These are phyloP conservation scores for Taenaris catops DNA, from an alignment of 2,888 invertebrate genomes.

Conservation along the genomic window DNA sequence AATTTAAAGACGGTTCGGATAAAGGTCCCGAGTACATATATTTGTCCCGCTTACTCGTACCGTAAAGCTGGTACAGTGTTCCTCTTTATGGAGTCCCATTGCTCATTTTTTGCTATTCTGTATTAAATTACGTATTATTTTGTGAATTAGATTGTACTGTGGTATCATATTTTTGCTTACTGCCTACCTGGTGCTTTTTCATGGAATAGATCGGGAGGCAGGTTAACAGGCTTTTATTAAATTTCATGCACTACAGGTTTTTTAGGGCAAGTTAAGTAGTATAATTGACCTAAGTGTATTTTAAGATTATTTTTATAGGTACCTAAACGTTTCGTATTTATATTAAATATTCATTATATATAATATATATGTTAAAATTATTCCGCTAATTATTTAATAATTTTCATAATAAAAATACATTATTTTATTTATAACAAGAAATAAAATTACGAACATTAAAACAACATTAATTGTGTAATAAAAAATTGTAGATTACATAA, in stretches of 20 bases:
- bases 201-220: constrained; percentile 49
- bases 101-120: constrained; percentile 73
- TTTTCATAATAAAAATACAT: too few relatives aligned
- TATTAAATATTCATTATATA: too few relatives aligned
- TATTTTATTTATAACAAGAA: too few relatives aligned
- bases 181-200: constrained; percentile 43
- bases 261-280: too few relatives aligned
- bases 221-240: constrained; percentile 41
- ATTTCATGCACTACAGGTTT: constrained; percentile 1
- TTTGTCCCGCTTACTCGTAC: constrained; percentile 46
- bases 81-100: constrained; percentile 46
- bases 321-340: too few relatives aligned
- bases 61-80: constrained; percentile 44
- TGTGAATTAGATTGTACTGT: constrained; percentile 73
- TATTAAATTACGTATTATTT: constrained; percentile 76
- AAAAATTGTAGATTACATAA: too few relatives aligned
- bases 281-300: too few relatives aligned
- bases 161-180: constrained; percentile 62
- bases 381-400: too few relatives aligned
- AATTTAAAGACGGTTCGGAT: constrained; percentile 74
- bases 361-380: too few relatives aligned
- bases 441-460: too few relatives aligned
- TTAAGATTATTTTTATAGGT: too few relatives aligned
- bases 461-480: too few relatives aligned
- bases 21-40: constrained; percentile 34